Percentiles rank a stretch among this genome's conserved stretches.
Evolutionary conservation across 2,888 invertebrate genomes (phyloP).

Genomic region (Plusia festucae): DNA sequence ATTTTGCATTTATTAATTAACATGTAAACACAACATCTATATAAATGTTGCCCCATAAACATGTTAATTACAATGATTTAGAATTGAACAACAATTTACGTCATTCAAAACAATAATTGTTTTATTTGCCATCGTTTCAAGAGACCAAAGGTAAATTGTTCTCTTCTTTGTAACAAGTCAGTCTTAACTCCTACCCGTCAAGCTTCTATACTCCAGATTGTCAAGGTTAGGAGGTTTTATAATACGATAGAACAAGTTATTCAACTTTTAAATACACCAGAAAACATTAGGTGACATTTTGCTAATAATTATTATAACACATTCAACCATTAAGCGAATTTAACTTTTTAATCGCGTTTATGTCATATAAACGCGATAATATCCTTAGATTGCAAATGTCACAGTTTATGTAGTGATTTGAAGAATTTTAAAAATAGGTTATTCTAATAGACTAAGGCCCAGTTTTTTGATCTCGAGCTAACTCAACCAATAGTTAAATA

Average conservation of each 20-base stretch:
- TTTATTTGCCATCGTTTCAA: conserved; percentile 1
- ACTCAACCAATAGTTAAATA: no score
- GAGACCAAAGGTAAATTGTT: background rate
- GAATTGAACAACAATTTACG: background rate
- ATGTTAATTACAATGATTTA: background rate
- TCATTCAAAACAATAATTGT: background rate
- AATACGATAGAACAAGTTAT: conserved; percentile 1
- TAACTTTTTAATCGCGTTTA: background rate
- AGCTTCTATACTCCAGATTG: background rate
- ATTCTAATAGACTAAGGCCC: no score
- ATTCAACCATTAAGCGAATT: no score
- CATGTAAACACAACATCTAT: background rate
- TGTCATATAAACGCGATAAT: background rate
- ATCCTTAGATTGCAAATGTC: background rate
- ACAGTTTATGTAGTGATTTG: conserved; percentile 6
- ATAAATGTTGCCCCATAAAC: background rate
- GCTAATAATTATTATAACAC: no score
- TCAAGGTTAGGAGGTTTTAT: background rate
- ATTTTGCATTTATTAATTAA: background rate
- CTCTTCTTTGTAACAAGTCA: no score
- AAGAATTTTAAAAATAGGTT: conserved; percentile 11
- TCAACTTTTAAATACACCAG: background rate
- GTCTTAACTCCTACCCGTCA: background rate
- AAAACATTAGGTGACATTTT: background rate
- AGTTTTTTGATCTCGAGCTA: no score